Conservation (phyloP, 1,140 invertebrate genomes). For the Ips typographus region DNA sequence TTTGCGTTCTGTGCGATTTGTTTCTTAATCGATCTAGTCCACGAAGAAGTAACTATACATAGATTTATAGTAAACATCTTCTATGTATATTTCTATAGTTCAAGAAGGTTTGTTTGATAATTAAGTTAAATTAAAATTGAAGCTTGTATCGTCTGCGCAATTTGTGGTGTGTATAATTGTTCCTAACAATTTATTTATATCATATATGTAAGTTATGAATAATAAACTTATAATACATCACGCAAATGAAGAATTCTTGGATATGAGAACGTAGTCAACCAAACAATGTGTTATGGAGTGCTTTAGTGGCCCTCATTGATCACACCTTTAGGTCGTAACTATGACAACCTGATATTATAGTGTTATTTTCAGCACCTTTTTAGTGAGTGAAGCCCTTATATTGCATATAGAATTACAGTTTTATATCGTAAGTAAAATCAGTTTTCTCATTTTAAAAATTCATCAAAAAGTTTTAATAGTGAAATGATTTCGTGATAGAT, state of each 20-base stretch:
- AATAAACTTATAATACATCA: background rate
- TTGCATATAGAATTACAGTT: background rate
- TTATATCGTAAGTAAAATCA: background rate
- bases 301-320: conserved; percentile 36
- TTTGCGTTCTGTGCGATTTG: too few relatives aligned
- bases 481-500: background rate
- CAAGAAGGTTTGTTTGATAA: too few relatives aligned
- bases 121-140: too few relatives aligned
- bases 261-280: background rate
- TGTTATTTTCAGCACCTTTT: conserved; percentile 38
- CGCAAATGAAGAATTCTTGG: background rate
- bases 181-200: background rate
- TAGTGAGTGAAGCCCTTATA: background rate
- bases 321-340: conserved; percentile 39
- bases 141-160: too few relatives aligned
- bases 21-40: too few relatives aligned
- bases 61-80: too few relatives aligned
- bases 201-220: background rate
- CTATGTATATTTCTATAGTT: too few relatives aligned
- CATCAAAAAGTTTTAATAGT: background rate
- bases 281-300: background rate
- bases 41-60: too few relatives aligned
- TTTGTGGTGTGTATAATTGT: background rate
- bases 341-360: conserved; percentile 38
- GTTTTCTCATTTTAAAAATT: background rate